Evolutionary conservation across 2,113 vertebrate genomes (phyloP).

Genomic region (Catharus minimus): DNA sequence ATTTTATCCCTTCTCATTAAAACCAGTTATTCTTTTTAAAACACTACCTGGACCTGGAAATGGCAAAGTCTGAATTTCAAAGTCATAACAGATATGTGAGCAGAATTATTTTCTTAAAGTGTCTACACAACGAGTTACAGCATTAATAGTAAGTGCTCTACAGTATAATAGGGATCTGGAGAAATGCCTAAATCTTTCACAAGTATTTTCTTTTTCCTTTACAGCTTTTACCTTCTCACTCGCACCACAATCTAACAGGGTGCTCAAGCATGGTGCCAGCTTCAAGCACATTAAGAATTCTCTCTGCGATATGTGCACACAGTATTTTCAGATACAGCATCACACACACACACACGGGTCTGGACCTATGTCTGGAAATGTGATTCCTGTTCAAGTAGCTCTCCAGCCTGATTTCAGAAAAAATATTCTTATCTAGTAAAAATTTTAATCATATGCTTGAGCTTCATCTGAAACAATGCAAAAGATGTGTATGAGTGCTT

Average conservation of each 20-base stretch:
- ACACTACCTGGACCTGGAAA: background rate
- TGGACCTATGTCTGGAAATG: background rate
- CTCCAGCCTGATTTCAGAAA: background rate
- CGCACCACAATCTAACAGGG: background rate
- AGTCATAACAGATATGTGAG: background rate
- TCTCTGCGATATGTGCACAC: background rate
- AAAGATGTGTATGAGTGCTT: background rate
- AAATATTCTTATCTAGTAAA: background rate
- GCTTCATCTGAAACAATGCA: background rate
- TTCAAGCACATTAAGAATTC: conserved; percentile 37
- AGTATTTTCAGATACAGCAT: conserved; percentile 25
- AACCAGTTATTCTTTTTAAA: background rate
- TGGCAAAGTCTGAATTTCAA: conserved; percentile 2
- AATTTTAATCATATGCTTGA: background rate
- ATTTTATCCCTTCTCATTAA: conserved; percentile 1
- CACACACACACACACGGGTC: background rate
- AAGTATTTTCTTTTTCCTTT: conserved; percentile 34
- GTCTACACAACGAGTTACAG: background rate
- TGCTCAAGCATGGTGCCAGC: conserved; percentile 29
- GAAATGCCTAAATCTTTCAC: conserved; percentile 36
- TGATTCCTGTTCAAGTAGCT: background rate
- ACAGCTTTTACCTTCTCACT: conserved; percentile 20
- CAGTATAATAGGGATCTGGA: background rate
- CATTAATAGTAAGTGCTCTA: background rate
- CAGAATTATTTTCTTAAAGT: background rate